Percentiles rank a stretch among this genome's conserved stretches.
Evolutionary conservation across 2,797 vertebrate genomes (phyloP).

Genomic region (Molossus molossus): DNA sequence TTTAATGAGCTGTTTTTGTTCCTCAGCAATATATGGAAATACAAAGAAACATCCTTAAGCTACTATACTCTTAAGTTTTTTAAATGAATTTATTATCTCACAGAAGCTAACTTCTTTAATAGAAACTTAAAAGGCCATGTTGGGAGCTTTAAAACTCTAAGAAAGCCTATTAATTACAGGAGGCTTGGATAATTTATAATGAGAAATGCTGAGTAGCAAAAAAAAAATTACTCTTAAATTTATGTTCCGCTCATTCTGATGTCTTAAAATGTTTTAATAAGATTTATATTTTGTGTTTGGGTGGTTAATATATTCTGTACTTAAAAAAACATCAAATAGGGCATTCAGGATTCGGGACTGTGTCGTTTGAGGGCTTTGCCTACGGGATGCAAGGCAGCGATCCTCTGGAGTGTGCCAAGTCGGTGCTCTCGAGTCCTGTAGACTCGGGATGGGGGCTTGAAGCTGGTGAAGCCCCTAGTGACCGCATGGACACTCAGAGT

Average conservation of each 20-base stretch:
- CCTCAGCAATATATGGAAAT: conserved; percentile 12
- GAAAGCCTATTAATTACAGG: conserved; percentile 73
- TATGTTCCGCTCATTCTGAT: conserved; percentile 62
- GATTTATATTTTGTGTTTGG: conserved; percentile 75
- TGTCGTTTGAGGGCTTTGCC: background rate
- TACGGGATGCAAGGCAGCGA: background rate
- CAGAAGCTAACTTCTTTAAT: conserved; percentile 68
- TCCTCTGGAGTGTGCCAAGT: background rate
- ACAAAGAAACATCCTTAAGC: conserved; percentile 51
- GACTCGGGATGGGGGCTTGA: fast-evolving
- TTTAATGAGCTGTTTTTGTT: conserved; percentile 33
- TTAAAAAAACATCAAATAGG: conserved; percentile 51
- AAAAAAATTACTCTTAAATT: conserved; percentile 68
- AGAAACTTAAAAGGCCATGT: conserved; percentile 59
- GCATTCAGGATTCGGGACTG: background rate
- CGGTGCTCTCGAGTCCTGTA: background rate
- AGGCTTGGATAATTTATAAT: conserved; percentile 79
- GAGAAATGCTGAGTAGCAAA: conserved; percentile 72
- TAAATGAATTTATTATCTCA: conserved; percentile 37
- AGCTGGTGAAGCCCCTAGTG: conserved; percentile 38
- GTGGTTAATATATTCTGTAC: conserved; percentile 55
- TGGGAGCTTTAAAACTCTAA: conserved; percentile 67
- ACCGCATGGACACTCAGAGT: conserved; percentile 76
- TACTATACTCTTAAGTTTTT: background rate
- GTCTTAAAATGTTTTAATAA: conserved; percentile 69